Percentiles rank a stretch among this genome's conserved stretches.
These are phyloP conservation scores for Metridium senile DNA, from an alignment of 92 coral and sea anemone genomes.

Conservation along the genomic window DNA sequence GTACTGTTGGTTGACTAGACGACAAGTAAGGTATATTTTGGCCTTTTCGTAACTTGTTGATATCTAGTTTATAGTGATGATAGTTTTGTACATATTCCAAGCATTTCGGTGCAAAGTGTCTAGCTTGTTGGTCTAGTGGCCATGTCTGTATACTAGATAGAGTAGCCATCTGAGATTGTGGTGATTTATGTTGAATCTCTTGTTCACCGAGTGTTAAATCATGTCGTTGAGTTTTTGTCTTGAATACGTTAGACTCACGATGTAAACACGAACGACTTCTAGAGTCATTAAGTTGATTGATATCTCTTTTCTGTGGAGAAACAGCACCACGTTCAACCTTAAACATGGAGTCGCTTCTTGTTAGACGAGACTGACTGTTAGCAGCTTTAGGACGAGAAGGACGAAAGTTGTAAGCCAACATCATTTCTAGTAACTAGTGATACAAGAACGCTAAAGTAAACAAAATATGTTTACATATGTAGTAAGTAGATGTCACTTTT, in stretches of 20 bases:
- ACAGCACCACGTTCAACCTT: conserved; percentile 57
- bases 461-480: conserved; percentile 15
- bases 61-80: conserved; percentile 73
- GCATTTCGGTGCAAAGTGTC: conserved; percentile 60
- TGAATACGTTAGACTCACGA: conserved; percentile 53
- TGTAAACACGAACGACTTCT: conserved; percentile 52
- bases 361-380: neutral
- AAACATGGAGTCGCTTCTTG: conserved; percentile 25
- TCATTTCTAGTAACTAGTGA: conserved; percentile 30
- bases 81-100: conserved; percentile 68
- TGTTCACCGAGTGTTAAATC: conserved; percentile 75
- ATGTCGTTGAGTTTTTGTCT: conserved; percentile 53
- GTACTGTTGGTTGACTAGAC: neutral
- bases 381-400: conserved; percentile 28
- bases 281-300: conserved; percentile 52
- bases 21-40: conserved; percentile 60
- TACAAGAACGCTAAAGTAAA: conserved; percentile 42
- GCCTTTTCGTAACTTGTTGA: conserved; percentile 59
- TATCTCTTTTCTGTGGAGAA: conserved; percentile 61
- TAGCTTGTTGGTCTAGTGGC: conserved; percentile 26
- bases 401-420: conserved; percentile 29
- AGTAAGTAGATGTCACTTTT: neutral
- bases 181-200: conserved; percentile 32
- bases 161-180: neutral
- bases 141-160: neutral